Evolutionary conservation across 2,888 invertebrate genomes (phyloP), one percentile per base, ranked within the genome.

Genomic region (Phortica magna): DNA sequence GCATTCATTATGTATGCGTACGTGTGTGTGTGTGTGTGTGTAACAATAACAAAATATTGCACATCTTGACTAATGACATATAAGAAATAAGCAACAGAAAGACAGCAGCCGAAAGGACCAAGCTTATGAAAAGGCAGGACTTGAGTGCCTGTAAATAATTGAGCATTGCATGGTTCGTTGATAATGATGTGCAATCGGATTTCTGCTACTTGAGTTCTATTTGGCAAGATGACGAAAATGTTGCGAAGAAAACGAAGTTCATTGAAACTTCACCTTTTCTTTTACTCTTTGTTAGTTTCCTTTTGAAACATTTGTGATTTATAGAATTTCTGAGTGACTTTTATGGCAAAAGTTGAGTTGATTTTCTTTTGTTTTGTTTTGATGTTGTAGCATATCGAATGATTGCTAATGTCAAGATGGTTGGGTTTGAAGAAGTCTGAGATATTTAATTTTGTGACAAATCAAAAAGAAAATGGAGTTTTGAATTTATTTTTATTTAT

Each of bases 221-320:
- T 9, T 48, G 48, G 14, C 9, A 48, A 12, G 14, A 48, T 48
- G 48, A 48, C 0, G 48, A 48, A 61, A 9, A 31, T 14, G 14
- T 57, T 57, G 12, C 5, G 57, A 57, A 57, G n/a, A 61, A 61
- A 61, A 6, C 19, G 12, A 0, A 9, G 7, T 67, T 67, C 31
- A 10, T 14, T 67, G 41, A 17, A 42, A 43, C n/a, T 65, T 41
- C n/a, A 68, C 12, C 17, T 68, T 68, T 61, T 22, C 22, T 17
- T 41, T 19, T 68, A 19, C 19, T 68, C 17, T 59, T 68, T 22
- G 68, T 19, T 68, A 39, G 19, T 68, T 68, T 19, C 19, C 4
- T n/a, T 17, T 68, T 48, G 43, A 19, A 64, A 43, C 68, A 68
- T 68, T 68, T 68, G 43, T 68, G 43, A 48, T 68, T 68, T 68